Evolutionary conservation across 2,113 vertebrate species (phyloP).

Genomic region (Gavialis gangeticus): DNA sequence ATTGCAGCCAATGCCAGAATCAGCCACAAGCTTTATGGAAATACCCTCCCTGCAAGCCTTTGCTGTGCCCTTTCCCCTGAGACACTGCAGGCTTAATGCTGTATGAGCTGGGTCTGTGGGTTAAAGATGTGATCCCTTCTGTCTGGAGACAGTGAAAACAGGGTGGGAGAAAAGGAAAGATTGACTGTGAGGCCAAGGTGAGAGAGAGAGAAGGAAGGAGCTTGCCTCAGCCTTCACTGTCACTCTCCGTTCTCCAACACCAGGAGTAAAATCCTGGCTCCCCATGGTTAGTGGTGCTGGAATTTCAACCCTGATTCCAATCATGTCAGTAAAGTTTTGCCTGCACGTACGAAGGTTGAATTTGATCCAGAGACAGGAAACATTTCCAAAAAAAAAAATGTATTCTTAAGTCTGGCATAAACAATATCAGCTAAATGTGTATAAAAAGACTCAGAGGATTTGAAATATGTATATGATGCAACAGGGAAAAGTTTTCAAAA

Average conservation of each 20-base stretch:
- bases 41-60: background rate
- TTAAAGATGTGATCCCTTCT: background rate
- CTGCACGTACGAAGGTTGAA: constrained; percentile 11
- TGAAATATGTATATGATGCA: background rate
- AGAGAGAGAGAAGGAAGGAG: background rate
- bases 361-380: background rate
- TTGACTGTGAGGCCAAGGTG: background rate
- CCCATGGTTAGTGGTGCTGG: background rate
- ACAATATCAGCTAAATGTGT: background rate
- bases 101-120: background rate
- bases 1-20: background rate
- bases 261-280: constrained; percentile 48
- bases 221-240: constrained; percentile 47
- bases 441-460: background rate
- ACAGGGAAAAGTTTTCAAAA: background rate
- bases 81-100: background rate
- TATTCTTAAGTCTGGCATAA: background rate
- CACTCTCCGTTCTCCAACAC: background rate
- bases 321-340: background rate
- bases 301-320: background rate
- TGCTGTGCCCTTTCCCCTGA: background rate
- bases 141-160: constrained; percentile 4
- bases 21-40: background rate
- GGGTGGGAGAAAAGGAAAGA: constrained; percentile 36
- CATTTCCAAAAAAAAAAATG: constrained; percentile 13